Conservation (phyloP, 1,140 invertebrate genomes). For the Temnothorax nylanderi region DNA sequence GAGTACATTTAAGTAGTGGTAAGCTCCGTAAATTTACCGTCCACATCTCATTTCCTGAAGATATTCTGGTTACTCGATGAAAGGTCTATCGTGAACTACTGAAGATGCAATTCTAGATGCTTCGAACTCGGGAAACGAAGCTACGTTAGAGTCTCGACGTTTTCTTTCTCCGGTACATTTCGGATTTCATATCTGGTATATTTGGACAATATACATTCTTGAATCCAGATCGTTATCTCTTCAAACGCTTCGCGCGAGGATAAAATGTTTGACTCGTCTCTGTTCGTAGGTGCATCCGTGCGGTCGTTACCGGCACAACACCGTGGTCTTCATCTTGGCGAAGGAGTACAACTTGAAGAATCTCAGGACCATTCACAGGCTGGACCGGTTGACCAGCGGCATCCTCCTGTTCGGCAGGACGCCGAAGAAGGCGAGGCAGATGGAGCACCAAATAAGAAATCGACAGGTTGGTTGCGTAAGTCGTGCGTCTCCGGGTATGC, state of each 20-base stretch:
- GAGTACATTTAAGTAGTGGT: slow-evolving; percentile 1
- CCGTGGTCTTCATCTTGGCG: slow-evolving; percentile 97
- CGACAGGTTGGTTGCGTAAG: slow-evolving; percentile 85
- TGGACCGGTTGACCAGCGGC: slow-evolving; percentile 97
- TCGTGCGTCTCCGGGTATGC: not conserved
- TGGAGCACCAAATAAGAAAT: slow-evolving; percentile 97
- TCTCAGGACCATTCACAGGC: slow-evolving; percentile 95
- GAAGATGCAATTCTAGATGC: not conserved
- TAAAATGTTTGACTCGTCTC: slow-evolving; percentile 22
- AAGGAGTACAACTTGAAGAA: slow-evolving; percentile 98
- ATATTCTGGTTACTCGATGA: slow-evolving; percentile 53
- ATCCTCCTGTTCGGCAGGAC: slow-evolving; percentile 97
- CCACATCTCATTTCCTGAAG: slow-evolving; percentile 14
- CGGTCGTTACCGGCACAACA: slow-evolving; percentile 98
- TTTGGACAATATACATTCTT: not conserved
- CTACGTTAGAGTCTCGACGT: not conserved
- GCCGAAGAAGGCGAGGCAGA: slow-evolving; percentile 95
- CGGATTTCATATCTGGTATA: not conserved
- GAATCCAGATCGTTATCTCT: not conserved
- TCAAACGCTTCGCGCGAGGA: too few species aligned
- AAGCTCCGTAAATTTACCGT: slow-evolving; percentile 17
- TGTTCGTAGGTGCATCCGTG: slow-evolving; percentile 96
- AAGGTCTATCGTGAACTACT: not conserved
- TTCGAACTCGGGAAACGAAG: not conserved
- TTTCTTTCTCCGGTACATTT: not conserved